Evolutionary conservation across 2,888 invertebrate species (phyloP).

Genomic region (Cataglyphis livida): DNA sequence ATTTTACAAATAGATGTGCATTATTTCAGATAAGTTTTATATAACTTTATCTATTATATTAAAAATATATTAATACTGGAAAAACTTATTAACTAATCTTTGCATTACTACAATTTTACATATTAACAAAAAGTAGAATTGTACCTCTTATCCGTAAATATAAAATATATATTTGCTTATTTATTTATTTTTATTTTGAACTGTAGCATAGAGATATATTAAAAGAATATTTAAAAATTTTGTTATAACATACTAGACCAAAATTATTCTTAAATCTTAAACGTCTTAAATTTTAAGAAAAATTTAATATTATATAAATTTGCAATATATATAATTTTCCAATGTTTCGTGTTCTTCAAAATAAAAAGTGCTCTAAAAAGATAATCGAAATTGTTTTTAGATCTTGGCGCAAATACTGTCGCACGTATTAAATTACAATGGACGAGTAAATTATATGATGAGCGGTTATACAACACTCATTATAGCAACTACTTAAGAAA

Average conservation of each 20-base stretch:
- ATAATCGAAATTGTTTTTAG: slow-evolving; percentile 26
- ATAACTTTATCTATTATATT: not conserved
- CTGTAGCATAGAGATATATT: not conserved
- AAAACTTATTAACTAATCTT: not conserved
- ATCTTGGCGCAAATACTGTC: slow-evolving; percentile 61
- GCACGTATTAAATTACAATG: slow-evolving; percentile 64
- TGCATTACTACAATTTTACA: not conserved
- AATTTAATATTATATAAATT: slow-evolving; percentile 19
- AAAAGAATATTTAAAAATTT: not conserved
- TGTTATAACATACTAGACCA: not conserved
- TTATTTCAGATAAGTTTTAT: not conserved
- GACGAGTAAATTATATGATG: slow-evolving; percentile 46
- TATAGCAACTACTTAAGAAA: slow-evolving; percentile 63
- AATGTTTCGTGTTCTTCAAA: not conserved
- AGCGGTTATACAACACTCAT: slow-evolving; percentile 58
- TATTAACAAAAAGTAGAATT: not conserved
- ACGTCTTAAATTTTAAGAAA: not conserved
- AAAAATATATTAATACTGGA: not conserved
- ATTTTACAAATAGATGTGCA: not conserved
- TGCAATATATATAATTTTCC: not conserved
- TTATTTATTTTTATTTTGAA: slow-evolving; percentile 5
- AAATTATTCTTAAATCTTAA: slow-evolving; percentile 14
- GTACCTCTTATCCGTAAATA: not conserved
- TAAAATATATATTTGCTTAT: not conserved
- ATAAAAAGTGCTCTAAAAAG: not conserved